phyloP scores from a whole-genome alignment of 1,140 invertebrate species.

The Drosophila seguyi region DNA sequence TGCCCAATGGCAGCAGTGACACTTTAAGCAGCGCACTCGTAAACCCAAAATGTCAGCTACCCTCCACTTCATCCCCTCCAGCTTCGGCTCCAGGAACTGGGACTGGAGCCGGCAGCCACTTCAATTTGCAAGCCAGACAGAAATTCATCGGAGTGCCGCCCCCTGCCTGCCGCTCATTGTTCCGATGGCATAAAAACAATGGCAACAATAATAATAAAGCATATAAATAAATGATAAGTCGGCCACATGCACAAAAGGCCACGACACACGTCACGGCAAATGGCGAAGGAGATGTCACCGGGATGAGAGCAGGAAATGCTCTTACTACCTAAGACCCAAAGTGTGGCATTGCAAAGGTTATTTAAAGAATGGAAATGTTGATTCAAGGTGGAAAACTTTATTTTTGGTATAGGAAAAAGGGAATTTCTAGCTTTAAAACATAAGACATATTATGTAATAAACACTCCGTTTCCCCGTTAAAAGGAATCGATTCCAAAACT shows the following conservation, averaged over 20 bases:
- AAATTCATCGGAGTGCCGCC: constrained; percentile 33
- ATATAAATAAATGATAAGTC: constrained; percentile 78
- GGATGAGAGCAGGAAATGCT: constrained; percentile 8
- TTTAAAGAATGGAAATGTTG: not conserved
- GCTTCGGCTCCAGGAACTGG: not conserved
- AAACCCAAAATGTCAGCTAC: constrained; percentile 31
- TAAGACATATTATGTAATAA: not conserved
- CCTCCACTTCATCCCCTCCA: constrained; percentile 3
- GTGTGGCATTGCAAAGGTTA: not conserved
- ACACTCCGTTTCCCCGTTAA: too few species aligned
- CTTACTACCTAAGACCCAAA: constrained; percentile 6
- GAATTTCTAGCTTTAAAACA: not conserved
- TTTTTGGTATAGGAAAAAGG: not conserved
- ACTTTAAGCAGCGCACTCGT: constrained; percentile 66
- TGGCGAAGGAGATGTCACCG: constrained; percentile 53
- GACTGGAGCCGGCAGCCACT: constrained; percentile 31
- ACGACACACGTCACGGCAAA: constrained; percentile 25
- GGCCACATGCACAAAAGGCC: constrained; percentile 57
- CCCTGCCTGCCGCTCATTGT: constrained; percentile 11
- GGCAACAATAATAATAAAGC: constrained; percentile 74
- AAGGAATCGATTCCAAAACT: too few species aligned
- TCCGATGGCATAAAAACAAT: constrained; percentile 39
- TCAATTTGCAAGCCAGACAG: constrained; percentile 54
- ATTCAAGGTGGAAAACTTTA: not conserved
- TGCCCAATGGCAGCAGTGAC: constrained; percentile 73